A percentile compares a stretch with the other conserved stretches of the same genome.
phyloP scores from a whole-genome alignment of 2,888 invertebrate genomes.

The Ochropleura leucogaster region DNA sequence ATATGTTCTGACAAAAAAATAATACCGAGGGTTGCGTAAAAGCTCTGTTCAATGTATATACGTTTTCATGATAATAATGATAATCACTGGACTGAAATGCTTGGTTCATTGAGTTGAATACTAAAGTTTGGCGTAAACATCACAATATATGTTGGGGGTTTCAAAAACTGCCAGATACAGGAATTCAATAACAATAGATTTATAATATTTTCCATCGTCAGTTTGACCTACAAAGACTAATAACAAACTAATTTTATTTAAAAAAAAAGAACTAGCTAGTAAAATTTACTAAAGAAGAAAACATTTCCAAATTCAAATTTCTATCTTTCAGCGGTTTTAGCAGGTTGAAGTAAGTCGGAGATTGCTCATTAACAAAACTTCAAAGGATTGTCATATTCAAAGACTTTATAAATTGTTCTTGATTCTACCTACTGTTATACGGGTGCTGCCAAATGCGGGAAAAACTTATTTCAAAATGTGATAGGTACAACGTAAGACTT shows the following conservation, averaged over 20 bases:
- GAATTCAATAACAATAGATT: neutral
- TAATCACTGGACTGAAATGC: slow-evolving; percentile 38
- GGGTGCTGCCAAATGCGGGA: slow-evolving; percentile 1
- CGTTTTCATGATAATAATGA: slow-evolving; percentile 39
- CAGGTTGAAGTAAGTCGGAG: neutral
- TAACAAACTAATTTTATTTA: neutral
- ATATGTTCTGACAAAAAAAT: slow-evolving; percentile 47
- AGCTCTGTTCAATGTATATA: slow-evolving; percentile 23
- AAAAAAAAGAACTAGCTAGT: neutral
- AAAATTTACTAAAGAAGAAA: neutral
- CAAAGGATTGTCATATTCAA: slow-evolving; percentile 31
- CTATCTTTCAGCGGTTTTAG: neutral
- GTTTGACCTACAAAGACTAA: no score
- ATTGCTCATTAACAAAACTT: slow-evolving; percentile 36
- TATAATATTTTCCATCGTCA: neutral
- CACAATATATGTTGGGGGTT: slow-evolving; percentile 3
- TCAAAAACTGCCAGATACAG: neutral
- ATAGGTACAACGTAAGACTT: slow-evolving; percentile 1
- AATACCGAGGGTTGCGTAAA: slow-evolving; percentile 22
- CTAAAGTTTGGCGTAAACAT: slow-evolving; percentile 8
- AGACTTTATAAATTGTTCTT: slow-evolving; percentile 17
- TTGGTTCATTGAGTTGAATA: slow-evolving; percentile 42
- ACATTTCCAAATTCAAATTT: slow-evolving; percentile 19
- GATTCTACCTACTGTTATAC: neutral
- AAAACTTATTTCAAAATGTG: slow-evolving; percentile 10